Evolutionary conservation across 2,797 vertebrate species (phyloP), one percentile per base, ranked within the genome.

Genomic region (Syngnathus acus): DNA sequence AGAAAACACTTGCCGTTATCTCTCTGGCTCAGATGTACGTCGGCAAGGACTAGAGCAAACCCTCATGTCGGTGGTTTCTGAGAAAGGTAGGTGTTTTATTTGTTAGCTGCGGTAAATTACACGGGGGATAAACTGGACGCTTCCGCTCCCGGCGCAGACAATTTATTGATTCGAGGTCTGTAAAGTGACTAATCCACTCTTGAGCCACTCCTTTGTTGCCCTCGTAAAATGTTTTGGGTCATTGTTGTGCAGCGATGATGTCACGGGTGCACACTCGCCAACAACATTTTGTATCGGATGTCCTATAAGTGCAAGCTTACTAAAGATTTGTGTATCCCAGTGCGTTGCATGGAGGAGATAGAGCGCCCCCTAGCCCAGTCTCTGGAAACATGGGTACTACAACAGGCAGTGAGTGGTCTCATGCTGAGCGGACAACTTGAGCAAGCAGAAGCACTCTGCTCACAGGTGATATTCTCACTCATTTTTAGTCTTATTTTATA

Each of bases 381-480:
- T 72, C 89, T 98, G 60, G 93, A 97, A 77, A 88, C 81, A 66
- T 99, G 97, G 97, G 93, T 92, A 42, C 77, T 97, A 0, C 94
- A 92, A 68, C 95, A 98, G 86, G 92, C 94, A 32, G 90, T 95
- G 76, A 89, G 89, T 39, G 91, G 93, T 55, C 89, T 98, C n/a
- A 88, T 91, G 71, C 88, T 93, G 72, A 82, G 81, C n/a, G 92
- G 92, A 40, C 91, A 88, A 74, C 84, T 92, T 51, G 86, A 93
- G 39, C 91, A 96, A 81, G 97, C 97, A 2, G 94, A 97, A 79
- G 87, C 89, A 65, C 91, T 99, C 62, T 98, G 96, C 80, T 90
- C 88, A 66, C 94, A 97, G 94, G 97, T 99, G 86, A 65, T 37
- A 65, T 32, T 26, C 26, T 26, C 59, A 63, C 5, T 51, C 45